A percentile compares a stretch with the other conserved stretches of the same genome.
Conservation (phyloP, 2,888 invertebrate genomes). For the Caenorhabditis sp. region DNA sequence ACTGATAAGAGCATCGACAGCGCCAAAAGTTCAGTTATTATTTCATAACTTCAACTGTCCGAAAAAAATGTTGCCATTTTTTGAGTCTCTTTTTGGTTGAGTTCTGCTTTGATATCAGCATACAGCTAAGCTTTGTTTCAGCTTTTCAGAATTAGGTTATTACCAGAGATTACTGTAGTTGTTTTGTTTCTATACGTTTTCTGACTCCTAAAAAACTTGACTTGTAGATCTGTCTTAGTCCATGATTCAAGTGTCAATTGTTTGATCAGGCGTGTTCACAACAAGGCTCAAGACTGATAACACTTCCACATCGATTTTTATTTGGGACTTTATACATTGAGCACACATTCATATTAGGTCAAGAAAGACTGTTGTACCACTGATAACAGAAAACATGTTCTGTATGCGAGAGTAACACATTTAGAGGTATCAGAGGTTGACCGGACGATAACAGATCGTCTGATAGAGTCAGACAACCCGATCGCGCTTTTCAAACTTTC, state of each 20-base stretch:
- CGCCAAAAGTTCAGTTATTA: constrained; percentile 57
- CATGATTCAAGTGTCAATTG: background rate
- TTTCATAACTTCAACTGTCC: constrained; percentile 55
- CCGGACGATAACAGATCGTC: constrained; percentile 15
- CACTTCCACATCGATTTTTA: background rate
- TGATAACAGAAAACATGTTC: constrained; percentile 48
- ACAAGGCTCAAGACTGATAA: constrained; percentile 32
- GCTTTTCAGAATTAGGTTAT: background rate
- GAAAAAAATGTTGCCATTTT: constrained; percentile 40
- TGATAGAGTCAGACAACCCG: background rate
- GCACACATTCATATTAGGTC: constrained; percentile 47
- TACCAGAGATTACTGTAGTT: background rate
- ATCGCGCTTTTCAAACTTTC: background rate
- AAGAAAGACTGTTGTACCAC: constrained; percentile 37
- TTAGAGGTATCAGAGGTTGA: constrained; percentile 22
- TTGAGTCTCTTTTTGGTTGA: constrained; percentile 9
- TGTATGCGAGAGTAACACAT: constrained; percentile 17
- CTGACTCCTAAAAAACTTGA: too few species aligned
- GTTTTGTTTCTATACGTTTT: background rate
- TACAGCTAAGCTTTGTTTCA: too few species aligned
- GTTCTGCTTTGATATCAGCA: background rate
- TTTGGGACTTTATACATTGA: constrained; percentile 32
- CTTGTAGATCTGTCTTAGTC: too few species aligned
- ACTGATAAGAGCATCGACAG: constrained; percentile 37
- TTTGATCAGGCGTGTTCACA: constrained; percentile 24